A percentile compares a stretch with the other conserved stretches of the same genome.
phyloP scores from a whole-genome alignment of 1,140 invertebrate genomes.

The Macrobrachium rosenbergii region DNA sequence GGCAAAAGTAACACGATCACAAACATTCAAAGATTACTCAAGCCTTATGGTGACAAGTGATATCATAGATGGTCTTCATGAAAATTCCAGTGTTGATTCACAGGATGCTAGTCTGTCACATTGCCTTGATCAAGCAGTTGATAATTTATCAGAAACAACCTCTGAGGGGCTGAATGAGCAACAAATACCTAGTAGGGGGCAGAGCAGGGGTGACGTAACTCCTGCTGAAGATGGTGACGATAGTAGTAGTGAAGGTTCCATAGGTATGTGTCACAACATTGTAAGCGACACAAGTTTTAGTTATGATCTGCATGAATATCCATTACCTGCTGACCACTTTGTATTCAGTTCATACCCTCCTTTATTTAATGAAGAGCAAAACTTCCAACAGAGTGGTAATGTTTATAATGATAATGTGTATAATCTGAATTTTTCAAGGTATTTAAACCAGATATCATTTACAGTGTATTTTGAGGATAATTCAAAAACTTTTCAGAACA shows the following conservation, averaged over 20 bases:
- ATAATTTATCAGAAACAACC: conserved; percentile 16
- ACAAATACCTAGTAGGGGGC: conserved; percentile 14
- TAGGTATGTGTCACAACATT: conserved; percentile 47
- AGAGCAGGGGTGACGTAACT: conserved; percentile 18
- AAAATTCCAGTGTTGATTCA: not conserved
- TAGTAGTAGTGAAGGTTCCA: conserved; percentile 31
- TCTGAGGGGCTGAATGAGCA: conserved; percentile 31
- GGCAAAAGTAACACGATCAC: conserved; percentile 15
- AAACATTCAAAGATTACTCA: conserved; percentile 38
- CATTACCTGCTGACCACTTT: not conserved
- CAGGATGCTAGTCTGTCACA: conserved; percentile 26
- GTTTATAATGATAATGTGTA: too few species aligned
- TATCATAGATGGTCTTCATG: not conserved
- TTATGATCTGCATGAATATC: conserved; percentile 8
- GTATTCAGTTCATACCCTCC: not conserved
- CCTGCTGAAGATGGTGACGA: conserved; percentile 25
- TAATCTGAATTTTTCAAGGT: not conserved
- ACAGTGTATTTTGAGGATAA: not conserved
- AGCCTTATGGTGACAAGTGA: conserved; percentile 39
- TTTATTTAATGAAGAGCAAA: not conserved
- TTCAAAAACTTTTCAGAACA: not conserved
- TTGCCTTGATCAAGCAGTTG: conserved; percentile 56
- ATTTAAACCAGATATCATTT: conserved; percentile 1
- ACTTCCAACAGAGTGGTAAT: too few species aligned
- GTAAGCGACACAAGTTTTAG: conserved; percentile 1